Base-by-base conservation (phyloP, 2,797 vertebrate genomes). In the Platalea minor region DNA sequence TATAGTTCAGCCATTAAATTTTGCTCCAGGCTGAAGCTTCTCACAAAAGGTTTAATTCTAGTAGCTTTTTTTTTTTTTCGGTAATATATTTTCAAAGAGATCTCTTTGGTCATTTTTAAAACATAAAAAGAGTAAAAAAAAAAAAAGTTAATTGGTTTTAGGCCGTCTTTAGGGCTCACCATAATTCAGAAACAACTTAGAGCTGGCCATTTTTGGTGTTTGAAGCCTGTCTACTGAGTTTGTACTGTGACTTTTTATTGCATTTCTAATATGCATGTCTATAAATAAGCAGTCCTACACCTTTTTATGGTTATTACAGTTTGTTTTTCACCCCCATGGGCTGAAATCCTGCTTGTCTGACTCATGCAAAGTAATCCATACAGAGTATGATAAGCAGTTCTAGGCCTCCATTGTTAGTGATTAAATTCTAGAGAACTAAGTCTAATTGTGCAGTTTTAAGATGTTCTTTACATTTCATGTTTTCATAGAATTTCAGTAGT, bases 1-100 rank as follows among this genome's bases (percentile, higher is more conserved):
- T 95, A 96, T 88, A 88, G 91, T 87, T 88, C 69, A 93, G 79
- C 69, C 79, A 92, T 96, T 96, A 96, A 95, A 93, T 94, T 88
- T 93, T 87, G 95, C 95, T 94, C 59, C 78, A 89, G 93, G 96
- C 93, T 88, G 61, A 93, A 96, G 57, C 84, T 91, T 95, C 92
- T 67, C 87, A 96, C 94, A 96, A 96, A 97, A 96, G 88, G 56
- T 96, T 96, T 96, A 88, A 89, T 80, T 96, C 86, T 72, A 85
- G 53, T 46, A 79, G 24, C 2, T 3, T 41, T 73, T 69, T 75
- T 35, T 46, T 61, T 77, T 75, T 26, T 35, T 35, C 35, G 1
- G n/a, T 48, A 87, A 76, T 93, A 84, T 76, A 84, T 94, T 97
- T 97, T 95, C 88, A 83, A 83, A 91, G 78, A 74, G 53, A 92